Evolutionary conservation across 2,888 invertebrate genomes (phyloP).

Genomic region (Ormyrus thymus): DNA sequence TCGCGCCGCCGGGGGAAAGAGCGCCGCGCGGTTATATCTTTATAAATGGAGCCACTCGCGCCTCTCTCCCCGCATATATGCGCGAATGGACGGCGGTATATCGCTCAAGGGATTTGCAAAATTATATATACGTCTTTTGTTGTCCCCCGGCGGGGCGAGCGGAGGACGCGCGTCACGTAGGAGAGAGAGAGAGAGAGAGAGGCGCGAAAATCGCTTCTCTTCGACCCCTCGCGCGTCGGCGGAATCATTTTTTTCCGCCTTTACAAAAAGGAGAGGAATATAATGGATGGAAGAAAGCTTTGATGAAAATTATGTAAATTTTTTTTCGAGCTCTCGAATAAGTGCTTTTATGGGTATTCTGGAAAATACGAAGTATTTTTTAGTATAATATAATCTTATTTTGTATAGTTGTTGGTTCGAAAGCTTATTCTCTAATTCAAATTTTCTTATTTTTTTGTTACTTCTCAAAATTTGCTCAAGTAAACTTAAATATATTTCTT

Average conservation of each 20-base stretch:
- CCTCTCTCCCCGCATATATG: slow-evolving; percentile 26
- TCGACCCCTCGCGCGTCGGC: background rate
- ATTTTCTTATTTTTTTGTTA: too few relatives aligned
- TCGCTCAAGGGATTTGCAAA: slow-evolving; percentile 70
- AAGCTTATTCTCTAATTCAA: too few relatives aligned
- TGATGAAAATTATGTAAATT: slow-evolving; percentile 31
- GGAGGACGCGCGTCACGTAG: slow-evolving; percentile 33
- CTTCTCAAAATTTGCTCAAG: too few relatives aligned
- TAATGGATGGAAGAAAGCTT: slow-evolving; percentile 4
- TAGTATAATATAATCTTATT: too few relatives aligned
- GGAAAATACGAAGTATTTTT: too few relatives aligned
- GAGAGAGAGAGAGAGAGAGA: background rate
- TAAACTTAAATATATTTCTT: too few relatives aligned
- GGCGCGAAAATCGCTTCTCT: slow-evolving; percentile 33
- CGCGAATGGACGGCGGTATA: slow-evolving; percentile 59
- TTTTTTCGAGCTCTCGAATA: background rate
- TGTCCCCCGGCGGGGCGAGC: slow-evolving; percentile 18
- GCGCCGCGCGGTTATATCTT: slow-evolving; percentile 70
- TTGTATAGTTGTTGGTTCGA: too few relatives aligned
- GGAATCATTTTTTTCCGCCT: slow-evolving; percentile 30
- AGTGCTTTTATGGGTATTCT: too few relatives aligned
- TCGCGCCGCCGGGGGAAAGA: slow-evolving; percentile 65
- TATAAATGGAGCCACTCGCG: slow-evolving; percentile 74
- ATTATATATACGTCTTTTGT: slow-evolving; percentile 60
- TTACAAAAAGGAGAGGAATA: slow-evolving; percentile 12